phyloP scores from a whole-genome alignment of 2,888 invertebrate species.

The Monoplex corrugatus region DNA sequence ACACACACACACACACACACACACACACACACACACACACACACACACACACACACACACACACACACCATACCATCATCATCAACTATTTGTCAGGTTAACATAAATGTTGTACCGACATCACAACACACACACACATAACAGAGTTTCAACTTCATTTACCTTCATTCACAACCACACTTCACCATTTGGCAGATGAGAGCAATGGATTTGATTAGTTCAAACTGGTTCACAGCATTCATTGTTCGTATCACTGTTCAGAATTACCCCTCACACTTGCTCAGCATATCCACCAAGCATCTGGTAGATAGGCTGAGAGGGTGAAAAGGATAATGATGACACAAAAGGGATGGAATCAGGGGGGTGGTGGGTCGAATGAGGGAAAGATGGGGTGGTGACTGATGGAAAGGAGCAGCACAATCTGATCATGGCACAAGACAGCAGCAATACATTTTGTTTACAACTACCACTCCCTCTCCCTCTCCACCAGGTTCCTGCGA shows the following conservation, averaged over 20 bases:
- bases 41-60: background rate
- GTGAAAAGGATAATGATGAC: background rate
- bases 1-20: background rate
- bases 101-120: background rate
- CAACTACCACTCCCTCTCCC: background rate
- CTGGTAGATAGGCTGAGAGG: background rate
- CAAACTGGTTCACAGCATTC: too few species aligned
- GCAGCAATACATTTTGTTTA: background rate
- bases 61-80: background rate
- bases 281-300: too few species aligned
- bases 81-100: background rate
- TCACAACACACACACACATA: background rate
- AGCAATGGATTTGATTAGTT: background rate
- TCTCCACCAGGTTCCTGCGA: too few species aligned
- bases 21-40: background rate
- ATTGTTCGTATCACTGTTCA: too few species aligned
- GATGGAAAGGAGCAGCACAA: background rate
- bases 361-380: background rate
- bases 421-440: background rate
- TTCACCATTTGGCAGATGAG: background rate
- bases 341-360: too few species aligned
- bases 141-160: background rate
- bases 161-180: background rate
- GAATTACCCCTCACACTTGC: too few species aligned
- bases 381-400: background rate